A percentile compares a stretch with the other conserved stretches of the same genome.
These are phyloP conservation scores for Macrochelys suwanniensis DNA, from an alignment of 2,797 vertebrate genomes.

Conservation along the genomic window DNA sequence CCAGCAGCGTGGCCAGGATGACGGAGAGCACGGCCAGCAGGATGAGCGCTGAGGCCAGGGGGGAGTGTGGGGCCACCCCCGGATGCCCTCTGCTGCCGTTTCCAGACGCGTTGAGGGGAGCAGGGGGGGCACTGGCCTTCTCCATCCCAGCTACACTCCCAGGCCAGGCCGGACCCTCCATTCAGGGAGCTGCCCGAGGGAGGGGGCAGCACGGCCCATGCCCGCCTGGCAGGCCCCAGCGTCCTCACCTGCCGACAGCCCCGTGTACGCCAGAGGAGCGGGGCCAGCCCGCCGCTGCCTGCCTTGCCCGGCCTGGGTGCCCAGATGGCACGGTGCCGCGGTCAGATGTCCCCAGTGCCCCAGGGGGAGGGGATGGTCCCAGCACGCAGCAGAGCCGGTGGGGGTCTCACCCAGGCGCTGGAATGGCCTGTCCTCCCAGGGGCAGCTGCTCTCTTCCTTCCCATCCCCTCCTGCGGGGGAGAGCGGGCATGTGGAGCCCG, in stretches of 20 bases:
- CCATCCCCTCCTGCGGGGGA: too few species aligned
- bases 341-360: too few species aligned
- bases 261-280: too few species aligned
- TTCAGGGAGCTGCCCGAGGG: neutral
- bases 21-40: conserved; percentile 85
- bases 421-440: neutral
- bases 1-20: conserved; percentile 88
- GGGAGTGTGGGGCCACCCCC: conserved; percentile 78
- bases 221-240: neutral
- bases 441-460: neutral
- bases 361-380: neutral
- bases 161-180: neutral
- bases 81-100: conserved; percentile 65
- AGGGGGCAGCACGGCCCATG: neutral
- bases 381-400: neutral
- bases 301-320: neutral
- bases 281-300: too few species aligned
- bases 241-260: rapidly evolving
- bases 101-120: conserved; percentile 29
- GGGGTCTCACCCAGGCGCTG: too few species aligned
- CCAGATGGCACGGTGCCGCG: neutral
- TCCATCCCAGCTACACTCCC: conserved; percentile 72
- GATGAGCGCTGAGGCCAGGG: conserved; percentile 83
- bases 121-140: neutral
- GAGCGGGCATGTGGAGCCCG: neutral